Conservation (phyloP, 2,113 vertebrate species). For the Ahaetulla prasina region DNA sequence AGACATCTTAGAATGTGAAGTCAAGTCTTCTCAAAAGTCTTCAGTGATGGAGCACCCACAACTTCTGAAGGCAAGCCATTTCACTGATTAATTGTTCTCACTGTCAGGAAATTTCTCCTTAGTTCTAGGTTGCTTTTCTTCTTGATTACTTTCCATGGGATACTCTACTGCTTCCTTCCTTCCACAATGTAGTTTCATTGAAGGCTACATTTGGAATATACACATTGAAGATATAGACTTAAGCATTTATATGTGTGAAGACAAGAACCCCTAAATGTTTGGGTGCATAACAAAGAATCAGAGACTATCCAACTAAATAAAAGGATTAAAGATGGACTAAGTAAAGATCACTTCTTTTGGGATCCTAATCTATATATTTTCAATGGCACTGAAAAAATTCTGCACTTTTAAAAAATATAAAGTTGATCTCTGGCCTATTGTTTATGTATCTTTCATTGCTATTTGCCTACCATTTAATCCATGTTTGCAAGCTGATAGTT, state of each 20-base stretch:
- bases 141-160: neutral
- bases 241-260: neutral
- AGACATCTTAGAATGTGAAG: too few relatives aligned
- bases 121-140: neutral
- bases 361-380: neutral
- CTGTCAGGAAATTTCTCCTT: neutral
- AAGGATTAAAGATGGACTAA: neutral
- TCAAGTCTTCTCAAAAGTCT: neutral
- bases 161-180: neutral
- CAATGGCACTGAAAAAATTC: neutral
- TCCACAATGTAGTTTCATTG: neutral
- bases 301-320: neutral
- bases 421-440: neutral
- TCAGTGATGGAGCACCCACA: neutral
- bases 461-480: neutral
- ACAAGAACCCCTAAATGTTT: neutral
- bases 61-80: neutral
- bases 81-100: neutral
- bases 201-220: neutral
- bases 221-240: neutral
- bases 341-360: neutral
- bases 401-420: neutral
- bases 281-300: neutral
- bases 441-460: neutral
- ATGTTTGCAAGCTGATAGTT: neutral